Base-by-base conservation (phyloP, 2,888 invertebrate species). In the Meandrusa payeni region DNA sequence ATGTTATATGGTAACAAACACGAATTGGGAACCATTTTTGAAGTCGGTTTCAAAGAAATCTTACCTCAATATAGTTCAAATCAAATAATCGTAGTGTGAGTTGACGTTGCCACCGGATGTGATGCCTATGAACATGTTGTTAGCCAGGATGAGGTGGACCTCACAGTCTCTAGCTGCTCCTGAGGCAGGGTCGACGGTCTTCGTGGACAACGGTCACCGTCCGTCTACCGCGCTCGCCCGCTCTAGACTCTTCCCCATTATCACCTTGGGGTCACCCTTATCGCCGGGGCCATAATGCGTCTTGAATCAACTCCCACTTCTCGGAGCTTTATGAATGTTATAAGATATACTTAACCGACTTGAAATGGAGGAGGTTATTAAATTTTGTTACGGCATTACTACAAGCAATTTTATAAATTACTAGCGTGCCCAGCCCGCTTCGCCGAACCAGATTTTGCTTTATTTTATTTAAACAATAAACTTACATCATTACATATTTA, bases 121-220 rank as follows among this genome's bases (percentile, higher is more conserved):
- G 54, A 87, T 73, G 61, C 87, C 87, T 82, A 87, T 87, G 71
- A 87, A 87, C 87, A 87, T 87, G 75, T 79, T 85, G 86, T 51
- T 62, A 54, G 54, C 47, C 50, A 48, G 44, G 31, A 39, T 42
- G 44, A 11, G 10, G 23, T 17, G 29, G 45, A 13, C 24, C 37
- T 39, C 32, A 42, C 42, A 31, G 40, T 12, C 33, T 44, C 32
- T 41, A 37, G 23, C 49, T 55, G 56, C 51, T n/a, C n/a, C n/a
- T n/a, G n/a, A n/a, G n/a, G n/a, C n/a, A 45, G 54, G 41, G 48
- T 41, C 46, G 68, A 51, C 70, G 68, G 47, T 55, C 33, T 32
- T 28, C 50, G 47, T 51, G 37, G 13, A 31, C 34, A 34, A 27
- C 47, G 52, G 48, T 40, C 57, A 48, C 52, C 44, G 52, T 51